These are phyloP conservation scores for Hyperopisus bebe DNA, from an alignment of 2,113 vertebrate genomes.

Conservation along the genomic window DNA sequence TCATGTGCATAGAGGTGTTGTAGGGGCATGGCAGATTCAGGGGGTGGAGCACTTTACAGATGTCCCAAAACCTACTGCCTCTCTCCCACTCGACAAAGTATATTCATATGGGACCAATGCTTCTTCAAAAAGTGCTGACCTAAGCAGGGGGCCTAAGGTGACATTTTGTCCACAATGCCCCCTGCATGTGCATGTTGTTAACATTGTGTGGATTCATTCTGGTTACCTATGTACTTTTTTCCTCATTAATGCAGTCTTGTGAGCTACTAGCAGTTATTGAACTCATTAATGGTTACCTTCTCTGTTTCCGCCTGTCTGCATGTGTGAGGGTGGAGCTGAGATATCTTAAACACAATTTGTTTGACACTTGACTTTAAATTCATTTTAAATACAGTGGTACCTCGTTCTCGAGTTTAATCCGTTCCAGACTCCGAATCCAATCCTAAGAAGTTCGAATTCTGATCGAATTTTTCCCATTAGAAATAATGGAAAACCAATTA, in stretches of 20 bases:
- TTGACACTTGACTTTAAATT: not conserved
- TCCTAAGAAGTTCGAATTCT: too few relatives aligned
- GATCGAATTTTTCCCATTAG: too few relatives aligned
- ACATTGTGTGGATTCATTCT: not conserved
- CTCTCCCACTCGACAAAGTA: not conserved
- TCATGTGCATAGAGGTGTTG: not conserved
- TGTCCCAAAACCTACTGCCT: not conserved
- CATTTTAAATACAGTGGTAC: not conserved
- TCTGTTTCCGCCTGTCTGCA: not conserved
- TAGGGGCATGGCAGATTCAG: not conserved
- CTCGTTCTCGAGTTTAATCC: too few relatives aligned
- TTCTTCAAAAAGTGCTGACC: not conserved
- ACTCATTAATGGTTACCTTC: not conserved
- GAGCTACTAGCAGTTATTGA: not conserved
- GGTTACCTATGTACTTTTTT: not conserved
- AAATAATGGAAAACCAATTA: too few relatives aligned
- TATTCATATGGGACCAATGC: not conserved
- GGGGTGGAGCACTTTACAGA: not conserved
- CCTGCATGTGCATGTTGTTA: not conserved
- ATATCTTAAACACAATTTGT: not conserved
- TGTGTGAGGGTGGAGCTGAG: not conserved
- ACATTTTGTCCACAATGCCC: not conserved
- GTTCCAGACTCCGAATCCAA: too few relatives aligned
- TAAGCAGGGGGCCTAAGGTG: not conserved
- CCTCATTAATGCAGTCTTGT: not conserved